Evolutionary conservation across 2,888 invertebrate species (phyloP).

Genomic region (Acanthosepion esculentum): DNA sequence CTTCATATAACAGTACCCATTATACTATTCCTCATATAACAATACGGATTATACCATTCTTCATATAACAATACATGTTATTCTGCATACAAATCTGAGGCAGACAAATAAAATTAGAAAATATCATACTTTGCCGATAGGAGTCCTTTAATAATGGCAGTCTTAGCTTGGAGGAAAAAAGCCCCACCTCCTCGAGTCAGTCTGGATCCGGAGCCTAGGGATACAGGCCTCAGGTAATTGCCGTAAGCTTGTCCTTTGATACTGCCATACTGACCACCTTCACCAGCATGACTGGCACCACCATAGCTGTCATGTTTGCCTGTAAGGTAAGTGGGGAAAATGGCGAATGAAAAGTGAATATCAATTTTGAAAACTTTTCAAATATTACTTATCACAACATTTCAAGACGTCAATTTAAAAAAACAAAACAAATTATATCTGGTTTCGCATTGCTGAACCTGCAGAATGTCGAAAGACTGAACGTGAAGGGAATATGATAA

Average conservation of each 20-base stretch:
- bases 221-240: constrained; percentile 55
- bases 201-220: constrained; percentile 57
- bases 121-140: constrained; percentile 61
- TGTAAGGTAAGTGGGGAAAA: constrained; percentile 42
- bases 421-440: too few relatives aligned
- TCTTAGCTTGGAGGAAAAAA: constrained; percentile 52
- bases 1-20: too few relatives aligned
- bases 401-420: too few relatives aligned
- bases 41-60: too few relatives aligned
- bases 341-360: neutral
- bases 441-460: too few relatives aligned
- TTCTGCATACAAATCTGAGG: too few relatives aligned
- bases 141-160: constrained; percentile 55
- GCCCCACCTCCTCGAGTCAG: constrained; percentile 59
- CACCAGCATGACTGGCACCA: constrained; percentile 63
- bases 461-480: too few relatives aligned
- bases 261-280: constrained; percentile 55
- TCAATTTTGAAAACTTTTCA: neutral
- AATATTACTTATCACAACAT: neutral
- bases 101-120: neutral
- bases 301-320: constrained; percentile 54
- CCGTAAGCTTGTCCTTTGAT: constrained; percentile 55
- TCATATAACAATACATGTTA: too few relatives aligned
- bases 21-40: too few relatives aligned
- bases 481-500: too few relatives aligned